Base-by-base conservation (phyloP, 2,888 invertebrate species). In the Drosophila paracracens region DNA sequence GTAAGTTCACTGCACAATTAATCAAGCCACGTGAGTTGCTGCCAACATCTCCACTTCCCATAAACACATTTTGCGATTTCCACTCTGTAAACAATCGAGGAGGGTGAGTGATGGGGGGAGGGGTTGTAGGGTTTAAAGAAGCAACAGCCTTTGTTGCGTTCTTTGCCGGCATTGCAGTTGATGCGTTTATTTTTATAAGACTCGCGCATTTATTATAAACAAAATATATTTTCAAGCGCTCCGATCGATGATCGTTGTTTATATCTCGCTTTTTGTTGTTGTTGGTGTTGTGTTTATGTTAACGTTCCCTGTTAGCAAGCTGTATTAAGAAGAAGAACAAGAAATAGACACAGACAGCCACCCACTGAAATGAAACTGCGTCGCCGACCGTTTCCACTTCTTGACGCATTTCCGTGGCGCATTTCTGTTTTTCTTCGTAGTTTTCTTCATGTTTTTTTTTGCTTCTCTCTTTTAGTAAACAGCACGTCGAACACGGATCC, bases 131-230 rank as follows among this genome's bases (percentile, higher is more conserved):
- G 43, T 0, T 13, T 11, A 43, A 10, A n/a, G 31, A 36, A 46
- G 27, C 21, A 48, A n/a, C 59, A 50, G 64, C 54, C 52, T 67
- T 70, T 16, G 33, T 48, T 60, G 78, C 74, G 62, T 59, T 65
- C 58, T 60, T 76, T 52, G 74, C 51, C 60, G 51, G 63, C 67
- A 63, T 61, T 81, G 83, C 83, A 80, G 72, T 72, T 67, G 78
- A 78, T 74, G 83, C 78, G 85, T 85, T 85, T 85, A 85, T 89
- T 89, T 85, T 85, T 89, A 80, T 81, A 83, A 80, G 79, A 59
- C 89, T 64, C 40, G 73, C 52, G 76, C 90, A 89, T 90, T 90
- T 85, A 85, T 85, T 89, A 86, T 90, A 85, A 85, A 85, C 85
- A 85, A 72, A 76, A 64, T 71, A 64, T 59, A 64, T 54, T 63